phyloP scores from a whole-genome alignment of 2,888 invertebrate genomes.

The Nysson spinosus region DNA sequence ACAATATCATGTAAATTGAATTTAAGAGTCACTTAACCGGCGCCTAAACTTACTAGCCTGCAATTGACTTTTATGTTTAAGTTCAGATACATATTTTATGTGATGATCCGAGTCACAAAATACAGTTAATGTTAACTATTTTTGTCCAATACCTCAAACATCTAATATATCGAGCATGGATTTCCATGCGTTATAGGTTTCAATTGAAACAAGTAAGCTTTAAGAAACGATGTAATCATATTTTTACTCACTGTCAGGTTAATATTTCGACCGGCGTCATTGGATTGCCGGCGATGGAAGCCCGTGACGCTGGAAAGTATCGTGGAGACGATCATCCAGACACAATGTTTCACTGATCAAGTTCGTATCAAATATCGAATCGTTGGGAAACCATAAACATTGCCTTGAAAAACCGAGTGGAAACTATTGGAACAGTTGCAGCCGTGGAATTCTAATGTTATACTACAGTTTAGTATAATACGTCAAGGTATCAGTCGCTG shows the following conservation, averaged over 20 bases:
- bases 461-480: too few relatives aligned
- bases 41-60: too few relatives aligned
- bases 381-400: constrained; percentile 28
- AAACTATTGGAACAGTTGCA: not conserved
- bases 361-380: constrained; percentile 18
- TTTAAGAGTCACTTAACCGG: too few relatives aligned
- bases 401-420: not conserved
- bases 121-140: too few relatives aligned
- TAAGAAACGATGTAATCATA: constrained; percentile 1
- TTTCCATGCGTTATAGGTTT: too few relatives aligned
- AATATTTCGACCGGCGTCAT: constrained; percentile 53
- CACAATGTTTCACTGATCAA: constrained; percentile 35
- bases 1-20: too few relatives aligned
- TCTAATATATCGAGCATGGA: not conserved
- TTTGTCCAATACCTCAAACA: too few relatives aligned
- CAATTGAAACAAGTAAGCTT: not conserved
- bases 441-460: too few relatives aligned
- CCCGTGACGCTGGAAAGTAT: constrained; percentile 60
- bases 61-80: too few relatives aligned
- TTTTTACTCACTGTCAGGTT: constrained; percentile 51
- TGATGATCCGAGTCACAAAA: too few relatives aligned
- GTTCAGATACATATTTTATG: too few relatives aligned
- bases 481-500: too few relatives aligned
- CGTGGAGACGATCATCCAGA: constrained; percentile 60
- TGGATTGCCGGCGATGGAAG: constrained; percentile 58